Conservation (phyloP, 2,113 vertebrate genomes). For the Athene noctua region DNA sequence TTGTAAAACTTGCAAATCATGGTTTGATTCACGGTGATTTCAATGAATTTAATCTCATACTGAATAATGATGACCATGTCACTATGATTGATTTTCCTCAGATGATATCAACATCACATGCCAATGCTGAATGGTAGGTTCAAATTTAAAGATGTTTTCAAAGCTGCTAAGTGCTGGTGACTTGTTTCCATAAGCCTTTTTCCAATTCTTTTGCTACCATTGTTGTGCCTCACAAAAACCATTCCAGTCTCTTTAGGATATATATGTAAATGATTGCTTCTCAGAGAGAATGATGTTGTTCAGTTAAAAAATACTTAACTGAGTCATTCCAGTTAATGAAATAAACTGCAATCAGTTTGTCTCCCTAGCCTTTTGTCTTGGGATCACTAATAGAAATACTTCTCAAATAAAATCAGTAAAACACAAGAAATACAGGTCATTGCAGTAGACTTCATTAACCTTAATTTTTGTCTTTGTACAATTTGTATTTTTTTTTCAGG, state of each 20-base stretch:
- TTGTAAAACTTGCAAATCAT: slow-evolving; percentile 92
- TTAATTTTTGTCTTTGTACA: neutral
- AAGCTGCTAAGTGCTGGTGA: neutral
- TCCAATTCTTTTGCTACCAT: neutral
- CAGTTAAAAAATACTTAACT: neutral
- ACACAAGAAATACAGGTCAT: neutral
- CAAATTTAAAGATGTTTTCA: neutral
- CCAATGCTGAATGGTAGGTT: slow-evolving; percentile 92
- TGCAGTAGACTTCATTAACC: neutral
- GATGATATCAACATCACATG: slow-evolving; percentile 95
- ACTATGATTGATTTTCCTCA: slow-evolving; percentile 99
- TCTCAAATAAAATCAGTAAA: neutral
- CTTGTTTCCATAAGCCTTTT: neutral
- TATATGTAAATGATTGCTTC: neutral
- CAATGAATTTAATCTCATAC: slow-evolving; percentile 96
- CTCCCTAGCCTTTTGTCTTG: neutral
- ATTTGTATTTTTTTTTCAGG: slow-evolving; percentile 71
- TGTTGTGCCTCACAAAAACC: neutral
- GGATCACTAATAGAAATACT: neutral
- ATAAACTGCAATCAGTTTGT: neutral
- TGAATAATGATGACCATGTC: slow-evolving; percentile 87
- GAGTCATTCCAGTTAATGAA: neutral
- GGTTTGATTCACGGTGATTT: slow-evolving; percentile 98
- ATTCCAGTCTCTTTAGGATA: neutral
- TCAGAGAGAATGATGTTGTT: neutral